phyloP scores from a whole-genome alignment of 2,113 vertebrate genomes.

The Nansenia antarctica region DNA sequence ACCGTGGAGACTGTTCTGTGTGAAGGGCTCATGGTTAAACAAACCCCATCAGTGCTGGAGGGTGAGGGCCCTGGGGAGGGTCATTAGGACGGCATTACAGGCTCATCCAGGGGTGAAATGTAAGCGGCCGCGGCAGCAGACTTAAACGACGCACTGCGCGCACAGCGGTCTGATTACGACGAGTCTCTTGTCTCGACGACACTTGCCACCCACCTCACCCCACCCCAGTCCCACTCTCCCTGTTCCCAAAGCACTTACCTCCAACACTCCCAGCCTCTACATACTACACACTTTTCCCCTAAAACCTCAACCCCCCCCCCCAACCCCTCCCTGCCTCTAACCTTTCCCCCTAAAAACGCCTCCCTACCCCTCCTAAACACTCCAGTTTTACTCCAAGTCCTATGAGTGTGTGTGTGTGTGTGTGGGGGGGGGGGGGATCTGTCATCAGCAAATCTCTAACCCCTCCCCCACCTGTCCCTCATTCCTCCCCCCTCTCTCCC shows the following conservation, averaged over 20 bases:
- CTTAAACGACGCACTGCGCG: background rate
- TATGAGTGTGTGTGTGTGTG: too few relatives aligned
- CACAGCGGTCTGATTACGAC: background rate
- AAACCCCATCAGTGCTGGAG: conserved; percentile 30
- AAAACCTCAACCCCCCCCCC: too few relatives aligned
- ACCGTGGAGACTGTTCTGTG: background rate
- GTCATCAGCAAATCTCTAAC: conserved; percentile 40
- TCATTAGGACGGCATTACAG: conserved; percentile 64
- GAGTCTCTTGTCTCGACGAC: background rate
- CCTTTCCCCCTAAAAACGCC: background rate
- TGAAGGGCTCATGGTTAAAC: background rate
- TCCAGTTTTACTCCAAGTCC: background rate
- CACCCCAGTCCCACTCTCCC: background rate
- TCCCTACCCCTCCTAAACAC: background rate
- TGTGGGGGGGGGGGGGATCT: too few relatives aligned
- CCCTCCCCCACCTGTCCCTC: conserved; percentile 26
- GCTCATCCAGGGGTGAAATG: conserved; percentile 70
- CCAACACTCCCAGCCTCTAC: background rate
- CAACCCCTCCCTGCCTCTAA: background rate
- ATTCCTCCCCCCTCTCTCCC: conserved; percentile 14
- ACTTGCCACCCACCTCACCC: background rate
- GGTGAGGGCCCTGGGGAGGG: conserved; percentile 44
- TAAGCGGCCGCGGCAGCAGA: conserved; percentile 35
- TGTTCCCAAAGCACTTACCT: background rate
- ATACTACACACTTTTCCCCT: background rate